Evolutionary conservation across 1,140 invertebrate species (phyloP).

Genomic region (Pseudoatta argentina): DNA sequence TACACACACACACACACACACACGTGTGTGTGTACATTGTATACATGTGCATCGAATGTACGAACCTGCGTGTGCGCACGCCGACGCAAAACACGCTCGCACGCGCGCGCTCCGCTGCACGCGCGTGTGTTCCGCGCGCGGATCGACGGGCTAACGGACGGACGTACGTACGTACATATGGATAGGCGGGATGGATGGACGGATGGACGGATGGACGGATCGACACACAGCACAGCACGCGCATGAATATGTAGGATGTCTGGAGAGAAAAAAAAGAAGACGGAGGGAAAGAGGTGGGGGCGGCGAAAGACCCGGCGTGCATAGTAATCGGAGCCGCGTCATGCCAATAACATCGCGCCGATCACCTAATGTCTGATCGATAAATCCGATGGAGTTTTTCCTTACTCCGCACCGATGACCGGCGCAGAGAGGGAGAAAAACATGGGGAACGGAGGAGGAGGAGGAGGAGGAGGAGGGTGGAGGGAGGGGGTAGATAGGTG

Average conservation of each 20-base stretch:
- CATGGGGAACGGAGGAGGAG: no score
- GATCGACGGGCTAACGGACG: conserved; percentile 22
- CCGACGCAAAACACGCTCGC: conserved; percentile 69
- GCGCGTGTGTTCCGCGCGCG: conserved; percentile 45
- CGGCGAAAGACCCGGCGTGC: no score
- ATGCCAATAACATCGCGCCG: no score
- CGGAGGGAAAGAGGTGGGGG: conserved; percentile 74
- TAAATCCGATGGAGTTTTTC: no score
- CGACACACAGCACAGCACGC: conserved; percentile 82
- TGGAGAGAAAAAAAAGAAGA: conserved; percentile 74
- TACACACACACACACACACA: neutral
- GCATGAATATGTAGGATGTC: conserved; percentile 84
- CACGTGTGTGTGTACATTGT: neutral
- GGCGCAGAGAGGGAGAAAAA: no score
- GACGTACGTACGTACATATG: conserved; percentile 39
- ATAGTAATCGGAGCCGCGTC: no score
- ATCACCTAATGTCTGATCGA: no score
- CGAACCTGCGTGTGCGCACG: neutral
- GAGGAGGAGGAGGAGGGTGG: no score
- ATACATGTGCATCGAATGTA: neutral
- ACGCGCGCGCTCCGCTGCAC: conserved; percentile 36
- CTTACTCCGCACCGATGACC: no score
- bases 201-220: conserved; percentile 72
- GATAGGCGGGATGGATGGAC: conserved; percentile 62
- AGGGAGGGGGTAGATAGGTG: no score